These are phyloP conservation scores for Harpegnathos saltator DNA, from an alignment of 1,140 invertebrate genomes.

Conservation along the genomic window DNA sequence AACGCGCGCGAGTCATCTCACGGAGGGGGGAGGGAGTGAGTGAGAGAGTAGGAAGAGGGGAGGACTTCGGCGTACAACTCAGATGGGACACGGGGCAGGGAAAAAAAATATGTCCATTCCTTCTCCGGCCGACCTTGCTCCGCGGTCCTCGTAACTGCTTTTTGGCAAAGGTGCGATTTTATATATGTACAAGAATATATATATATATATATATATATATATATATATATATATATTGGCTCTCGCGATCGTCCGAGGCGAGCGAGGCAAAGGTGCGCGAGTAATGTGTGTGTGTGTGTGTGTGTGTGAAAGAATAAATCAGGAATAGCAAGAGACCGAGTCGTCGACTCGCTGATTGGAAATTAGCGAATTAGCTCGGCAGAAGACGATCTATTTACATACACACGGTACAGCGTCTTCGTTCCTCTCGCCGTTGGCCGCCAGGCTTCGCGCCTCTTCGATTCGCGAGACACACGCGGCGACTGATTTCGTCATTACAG, in stretches of 20 bases:
- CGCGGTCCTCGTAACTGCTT: conserved; percentile 61
- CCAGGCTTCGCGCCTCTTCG: background rate
- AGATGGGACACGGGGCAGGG: background rate
- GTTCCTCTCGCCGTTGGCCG: background rate
- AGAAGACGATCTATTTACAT: conserved; percentile 29
- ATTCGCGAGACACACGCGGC: conserved; percentile 18
- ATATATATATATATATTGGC: background rate
- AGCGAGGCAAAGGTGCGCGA: conserved; percentile 66
- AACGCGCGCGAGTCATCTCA: conserved; percentile 65
- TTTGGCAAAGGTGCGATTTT: conserved; percentile 64
- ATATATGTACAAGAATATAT: conserved; percentile 44
- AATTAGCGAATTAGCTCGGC: conserved; percentile 9
- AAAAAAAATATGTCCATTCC: conserved; percentile 49
- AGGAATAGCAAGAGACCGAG: conserved; percentile 8
- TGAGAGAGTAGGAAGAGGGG: conserved; percentile 5
- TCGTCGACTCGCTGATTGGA: conserved; percentile 28
- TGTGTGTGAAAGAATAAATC: conserved; percentile 10
- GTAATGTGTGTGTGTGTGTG: conserved; percentile 6
- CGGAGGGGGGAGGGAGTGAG: background rate
- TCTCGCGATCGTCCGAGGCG: conserved; percentile 41
- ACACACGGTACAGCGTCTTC: conserved; percentile 20
- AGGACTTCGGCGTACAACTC: background rate
- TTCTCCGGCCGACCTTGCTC: conserved; percentile 70
- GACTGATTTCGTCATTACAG: conserved; percentile 60
- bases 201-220: background rate